Percentiles rank a stretch among this genome's conserved stretches.
These are phyloP conservation scores for Poeciliopsis occidentalis DNA, from an alignment of 2,113 vertebrate species.

Conservation along the genomic window DNA sequence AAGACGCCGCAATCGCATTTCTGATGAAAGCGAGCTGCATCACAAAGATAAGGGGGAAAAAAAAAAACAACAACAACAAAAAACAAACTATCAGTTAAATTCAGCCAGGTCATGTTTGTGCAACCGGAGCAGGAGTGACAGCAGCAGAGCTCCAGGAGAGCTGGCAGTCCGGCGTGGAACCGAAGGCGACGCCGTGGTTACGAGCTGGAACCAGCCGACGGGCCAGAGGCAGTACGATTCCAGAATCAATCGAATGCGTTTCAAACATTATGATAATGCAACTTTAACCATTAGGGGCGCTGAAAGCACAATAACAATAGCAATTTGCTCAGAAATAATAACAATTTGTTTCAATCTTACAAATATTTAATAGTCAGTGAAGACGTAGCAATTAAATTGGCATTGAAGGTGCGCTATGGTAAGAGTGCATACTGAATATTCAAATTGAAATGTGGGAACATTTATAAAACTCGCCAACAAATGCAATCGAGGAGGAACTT, in stretches of 20 bases:
- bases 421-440: too few species aligned
- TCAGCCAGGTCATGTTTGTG: not conserved
- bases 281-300: not conserved
- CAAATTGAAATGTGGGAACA: too few species aligned
- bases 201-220: too few species aligned
- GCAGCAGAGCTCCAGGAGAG: not conserved
- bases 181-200: not conserved
- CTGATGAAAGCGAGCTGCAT: slow-evolving; percentile 6
- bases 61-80: too few species aligned
- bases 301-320: not conserved
- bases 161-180: too few species aligned
- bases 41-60: not conserved
- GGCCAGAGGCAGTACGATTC: not conserved
- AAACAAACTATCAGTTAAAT: not conserved
- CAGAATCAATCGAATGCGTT: not conserved
- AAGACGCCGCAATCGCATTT: slow-evolving; percentile 9
- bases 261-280: not conserved
- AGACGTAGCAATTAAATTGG: not conserved
- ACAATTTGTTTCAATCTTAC: not conserved
- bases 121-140: not conserved
- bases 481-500: too few species aligned
- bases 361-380: not conserved
- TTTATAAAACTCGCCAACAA: not conserved
- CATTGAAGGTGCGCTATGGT: too few species aligned
- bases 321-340: not conserved